Evolutionary conservation across 2,797 vertebrate genomes (phyloP), one percentile per base, ranked within the genome.

Genomic region (Aeoliscus strigatus): DNA sequence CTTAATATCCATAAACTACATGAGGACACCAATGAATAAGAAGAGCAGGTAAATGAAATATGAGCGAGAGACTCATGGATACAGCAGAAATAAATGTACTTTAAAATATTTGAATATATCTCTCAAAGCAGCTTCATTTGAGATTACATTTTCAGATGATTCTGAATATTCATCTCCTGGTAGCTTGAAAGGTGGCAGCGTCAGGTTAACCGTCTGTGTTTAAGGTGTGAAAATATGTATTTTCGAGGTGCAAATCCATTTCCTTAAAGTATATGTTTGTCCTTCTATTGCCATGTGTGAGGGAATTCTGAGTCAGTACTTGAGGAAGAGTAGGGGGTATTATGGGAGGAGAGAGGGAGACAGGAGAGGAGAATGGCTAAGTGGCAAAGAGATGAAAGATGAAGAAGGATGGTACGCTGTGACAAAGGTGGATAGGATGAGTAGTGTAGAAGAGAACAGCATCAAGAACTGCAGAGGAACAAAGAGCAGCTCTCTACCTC

Each of bases 381-480:
- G 48, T 49, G 67, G 53, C 26, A 45, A 72, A 70, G 47, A 61
- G 47, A 61, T 13, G 12, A 44, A 45, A 51, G 42, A 54, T 14
- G 52, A 66, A 39, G 63, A 46, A 68, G 46, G 66, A 41, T 58
- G 44, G 52, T 32, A 25, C 42, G 23, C 36, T 14, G 50, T 55
- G 50, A 66, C 60, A 77, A 73, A 75, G 47, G 58, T 56, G 56
- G 43, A 63, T 46, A n/a, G 27, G 65, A 38, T 70, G 53, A 64
- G 51, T 42, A 55, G 35, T 53, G 51, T 29, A 39, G 31, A 50
- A 18, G 47, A 52, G 63, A 66, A 39, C 37, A 42, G 39, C 40
- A 63, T 60, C 55, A 66, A 66, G 69, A 75, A 48, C 39, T 67
- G 72, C 66, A 79, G 70, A 70, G 71, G 73, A 66, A 75, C 69